A percentile compares a stretch with the other conserved stretches of the same genome.
These are phyloP conservation scores for Drosophila mimica DNA, from an alignment of 2,888 invertebrate species.

Conservation along the genomic window DNA sequence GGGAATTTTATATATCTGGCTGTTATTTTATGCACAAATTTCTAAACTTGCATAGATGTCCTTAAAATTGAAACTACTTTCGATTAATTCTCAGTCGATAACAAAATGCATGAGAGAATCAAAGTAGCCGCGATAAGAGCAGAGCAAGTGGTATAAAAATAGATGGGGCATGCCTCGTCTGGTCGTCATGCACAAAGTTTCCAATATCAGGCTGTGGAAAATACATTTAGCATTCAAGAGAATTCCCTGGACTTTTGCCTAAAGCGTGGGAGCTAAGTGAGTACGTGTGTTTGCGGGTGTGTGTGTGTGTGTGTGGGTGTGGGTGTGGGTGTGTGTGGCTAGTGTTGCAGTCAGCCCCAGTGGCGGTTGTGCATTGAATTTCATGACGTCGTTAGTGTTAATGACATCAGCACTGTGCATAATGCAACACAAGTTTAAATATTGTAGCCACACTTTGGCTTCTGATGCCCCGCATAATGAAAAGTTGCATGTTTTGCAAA, in stretches of 20 bases:
- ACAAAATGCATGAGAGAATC: background rate
- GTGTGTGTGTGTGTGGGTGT: background rate
- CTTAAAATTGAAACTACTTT: background rate
- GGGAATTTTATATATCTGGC: background rate
- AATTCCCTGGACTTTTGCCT: constrained; percentile 39
- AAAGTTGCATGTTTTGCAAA: constrained; percentile 73
- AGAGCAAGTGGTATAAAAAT: constrained; percentile 43
- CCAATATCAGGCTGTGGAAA: constrained; percentile 54
- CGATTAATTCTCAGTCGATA: background rate
- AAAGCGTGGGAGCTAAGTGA: constrained; percentile 22
- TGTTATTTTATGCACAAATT: background rate
- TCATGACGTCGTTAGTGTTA: constrained; percentile 80
- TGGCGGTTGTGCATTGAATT: constrained; percentile 68
- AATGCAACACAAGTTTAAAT: constrained; percentile 69
- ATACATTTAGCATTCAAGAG: constrained; percentile 44
- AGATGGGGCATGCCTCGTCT: constrained; percentile 41
- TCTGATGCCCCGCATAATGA: constrained; percentile 64
- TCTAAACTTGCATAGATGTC: background rate
- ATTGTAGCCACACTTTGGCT: constrained; percentile 57
- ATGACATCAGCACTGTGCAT: constrained; percentile 72
- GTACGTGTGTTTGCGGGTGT: background rate
- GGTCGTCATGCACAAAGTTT: constrained; percentile 53
- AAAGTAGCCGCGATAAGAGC: background rate
- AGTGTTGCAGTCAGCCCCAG: constrained; percentile 29
- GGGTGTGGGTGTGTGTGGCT: constrained; percentile 6